Conservation (phyloP, 2,113 vertebrate genomes). For the Gambusia affinis region DNA sequence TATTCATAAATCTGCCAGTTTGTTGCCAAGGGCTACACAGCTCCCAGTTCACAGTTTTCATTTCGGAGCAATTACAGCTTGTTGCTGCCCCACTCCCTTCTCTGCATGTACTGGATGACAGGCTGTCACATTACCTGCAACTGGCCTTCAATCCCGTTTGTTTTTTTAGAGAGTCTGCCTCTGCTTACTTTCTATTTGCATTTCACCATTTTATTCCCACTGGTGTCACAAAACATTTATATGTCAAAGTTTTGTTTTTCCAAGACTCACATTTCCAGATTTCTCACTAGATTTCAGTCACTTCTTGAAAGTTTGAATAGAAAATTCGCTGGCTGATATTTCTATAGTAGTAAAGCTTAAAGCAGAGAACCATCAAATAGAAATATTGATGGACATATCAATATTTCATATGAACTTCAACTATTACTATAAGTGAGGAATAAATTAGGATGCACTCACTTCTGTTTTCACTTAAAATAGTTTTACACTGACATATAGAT, state of each 20-base stretch:
- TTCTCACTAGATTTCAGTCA: background rate
- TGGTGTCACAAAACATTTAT: background rate
- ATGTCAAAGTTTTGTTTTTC: background rate
- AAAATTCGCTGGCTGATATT: background rate
- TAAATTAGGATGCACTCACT: background rate
- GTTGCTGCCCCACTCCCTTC: background rate
- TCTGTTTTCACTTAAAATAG: background rate
- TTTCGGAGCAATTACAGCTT: background rate
- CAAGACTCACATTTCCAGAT: background rate
- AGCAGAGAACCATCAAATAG: too few relatives aligned
- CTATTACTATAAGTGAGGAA: background rate
- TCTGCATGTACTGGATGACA: slow-evolving; percentile 1
- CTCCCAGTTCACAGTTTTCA: slow-evolving; percentile 5
- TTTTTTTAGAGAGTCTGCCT: background rate
- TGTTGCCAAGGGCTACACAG: background rate
- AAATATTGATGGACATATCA: too few relatives aligned
- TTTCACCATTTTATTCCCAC: background rate
- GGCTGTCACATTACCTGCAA: background rate
- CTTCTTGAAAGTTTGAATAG: background rate
- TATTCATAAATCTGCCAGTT: background rate
- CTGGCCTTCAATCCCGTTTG: background rate
- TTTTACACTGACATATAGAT: background rate
- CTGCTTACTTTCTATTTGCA: background rate
- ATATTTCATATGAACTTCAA: too few relatives aligned
- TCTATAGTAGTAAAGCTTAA: too few relatives aligned